These are phyloP conservation scores for Pseudomyrmex flavicornis DNA, from an alignment of 1,140 invertebrate genomes.

Conservation along the genomic window DNA sequence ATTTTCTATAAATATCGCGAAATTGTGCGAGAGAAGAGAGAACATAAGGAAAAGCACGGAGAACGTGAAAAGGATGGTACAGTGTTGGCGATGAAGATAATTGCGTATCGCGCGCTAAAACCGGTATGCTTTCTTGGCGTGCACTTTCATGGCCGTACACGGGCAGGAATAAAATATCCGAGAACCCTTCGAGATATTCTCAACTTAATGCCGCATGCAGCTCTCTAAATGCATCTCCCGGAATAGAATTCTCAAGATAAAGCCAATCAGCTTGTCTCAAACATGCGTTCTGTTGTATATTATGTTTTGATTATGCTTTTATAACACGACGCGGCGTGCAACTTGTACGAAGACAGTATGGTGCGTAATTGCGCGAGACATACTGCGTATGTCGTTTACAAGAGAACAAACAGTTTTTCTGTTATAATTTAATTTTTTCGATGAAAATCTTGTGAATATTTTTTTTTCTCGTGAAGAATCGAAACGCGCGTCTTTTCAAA, in stretches of 20 bases:
- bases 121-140: no score
- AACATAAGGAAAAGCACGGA: not conserved
- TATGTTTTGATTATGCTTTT: no score
- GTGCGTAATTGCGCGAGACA: no score
- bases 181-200: not conserved
- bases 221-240: slow-evolving; percentile 10
- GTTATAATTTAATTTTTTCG: no score
- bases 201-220: not conserved
- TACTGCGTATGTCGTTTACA: no score
- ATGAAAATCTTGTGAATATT: no score
- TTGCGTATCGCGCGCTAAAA: slow-evolving; percentile 4
- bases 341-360: no score
- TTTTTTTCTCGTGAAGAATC: not conserved
- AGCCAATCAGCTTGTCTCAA: no score
- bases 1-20: slow-evolving; percentile 26
- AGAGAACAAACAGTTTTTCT: no score
- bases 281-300: no score
- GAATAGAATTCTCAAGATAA: slow-evolving; percentile 15
- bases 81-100: not conserved
- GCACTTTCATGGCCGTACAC: no score
- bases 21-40: not conserved
- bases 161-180: not conserved
- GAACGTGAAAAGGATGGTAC: not conserved
- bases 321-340: no score
- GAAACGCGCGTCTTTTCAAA: not conserved